Evolutionary conservation across 2,113 vertebrate species (phyloP), one percentile per base, ranked within the genome.

Genomic region (Tachysurus vachellii): DNA sequence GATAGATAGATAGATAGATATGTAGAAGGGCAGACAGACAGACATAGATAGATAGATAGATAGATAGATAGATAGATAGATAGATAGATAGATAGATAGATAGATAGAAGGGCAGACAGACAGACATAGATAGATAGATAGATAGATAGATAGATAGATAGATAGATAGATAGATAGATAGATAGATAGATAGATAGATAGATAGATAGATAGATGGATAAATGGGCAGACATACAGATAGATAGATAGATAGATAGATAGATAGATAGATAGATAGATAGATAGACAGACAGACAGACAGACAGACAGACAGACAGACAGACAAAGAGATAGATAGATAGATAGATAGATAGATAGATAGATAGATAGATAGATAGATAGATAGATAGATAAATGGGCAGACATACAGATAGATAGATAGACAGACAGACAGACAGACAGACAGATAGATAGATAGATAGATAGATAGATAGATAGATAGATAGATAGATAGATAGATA

Each of bases 161-260:
- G 21, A 70, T 11, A 44, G 80, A 36, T 54, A 17, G 73, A 77
- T 16, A 26, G 75, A 28, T 4, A 44, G 76, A 57, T 11, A 26
- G 79, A 81, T 21, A 61, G 79, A 81, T 8, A 28, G 28, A 80
- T 6, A 31, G n/a, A 57, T 2, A 56, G n/a, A 10, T 5, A 26
- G 62, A 10, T 16, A 54, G 9, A 7, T 0, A 50, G 47, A 77
- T 50, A 26, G 23, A 77, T 23, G 53, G 1, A 79, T 6, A 62
- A 23, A 62, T 23, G 23, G 2, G 10, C 2, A 0, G 61, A 0
- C 2, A 1, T 9, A 13, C 1, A 1, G 62, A 28, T 4, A 13
- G 26, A 64, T 0, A 64, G 19, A n/a, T 4, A 1, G 26, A 13
- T 5, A 4, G 62, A 28, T 4, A 13, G 26, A 64, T 0, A 64